Evolutionary conservation across 2,113 vertebrate species (phyloP), one percentile per base, ranked within the genome.

Genomic region (Cyrtonyx montezumae): DNA sequence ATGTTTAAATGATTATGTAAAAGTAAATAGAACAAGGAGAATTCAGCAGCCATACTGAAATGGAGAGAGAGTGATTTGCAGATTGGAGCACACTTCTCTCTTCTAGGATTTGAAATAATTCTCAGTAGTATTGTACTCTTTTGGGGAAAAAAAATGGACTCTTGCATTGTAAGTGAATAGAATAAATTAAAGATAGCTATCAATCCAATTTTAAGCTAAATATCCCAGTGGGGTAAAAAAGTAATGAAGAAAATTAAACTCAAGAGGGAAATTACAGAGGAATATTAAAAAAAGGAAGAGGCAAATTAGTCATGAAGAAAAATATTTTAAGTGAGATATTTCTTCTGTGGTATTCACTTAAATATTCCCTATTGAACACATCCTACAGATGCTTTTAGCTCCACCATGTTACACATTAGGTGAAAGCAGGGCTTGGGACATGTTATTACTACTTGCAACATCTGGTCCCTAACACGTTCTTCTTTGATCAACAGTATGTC

Each of bases 381-480:
- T 94, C 43, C 88, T 87, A 56, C 70, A 83, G 79, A 69, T 80
- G 73, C 69, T 84, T 93, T 84, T 69, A 93, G 56, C 75, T 90
- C 36, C 25, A 73, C 42, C 65, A 85, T 89, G 73, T 46, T 53
- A 93, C 66, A 68, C 75, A 79, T 77, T 95, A 95, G 53, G 81
- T 88, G 90, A 88, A 92, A 90, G 55, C 25, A 94, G 91, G 40
- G 62, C 75, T 59, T 95, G 75, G 84, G 91, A 94, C 34, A 45
- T 79, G 69, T 87, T 93, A 75, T 89, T 89, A 53, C 43, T 91
- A 13, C 81, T 93, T 94, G 79, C 43, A 95, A 88, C 96, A 95
- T 96, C 96, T 97, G 96, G 94, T 96, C 77, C 81, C 30, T 94
- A 84, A 89, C 93, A 82, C 9, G 0, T 90, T 95, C 67, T 66